Conservation (phyloP, 53 echinoderm and acorn worm genomes). For the Paracentrotus lividus region DNA sequence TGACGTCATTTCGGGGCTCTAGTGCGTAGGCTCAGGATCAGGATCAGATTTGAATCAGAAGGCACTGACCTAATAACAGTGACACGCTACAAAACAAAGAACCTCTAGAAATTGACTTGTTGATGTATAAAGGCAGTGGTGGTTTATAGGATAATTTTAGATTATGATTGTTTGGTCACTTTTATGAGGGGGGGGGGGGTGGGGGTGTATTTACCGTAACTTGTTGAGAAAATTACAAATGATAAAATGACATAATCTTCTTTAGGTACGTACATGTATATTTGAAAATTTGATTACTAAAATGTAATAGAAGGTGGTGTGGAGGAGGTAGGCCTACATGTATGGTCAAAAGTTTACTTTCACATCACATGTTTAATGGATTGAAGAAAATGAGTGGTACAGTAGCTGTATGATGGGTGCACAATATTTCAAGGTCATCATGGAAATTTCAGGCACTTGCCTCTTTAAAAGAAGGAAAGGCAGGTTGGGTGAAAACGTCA, state of each 20-base stretch:
- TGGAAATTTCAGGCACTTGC: background rate
- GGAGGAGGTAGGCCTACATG: background rate
- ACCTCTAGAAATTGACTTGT: background rate
- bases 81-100: conserved; percentile 10
- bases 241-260: too few species aligned
- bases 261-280: too few species aligned
- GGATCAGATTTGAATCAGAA: conserved; percentile 38
- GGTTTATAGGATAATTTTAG: too few species aligned
- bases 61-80: background rate
- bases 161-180: too few species aligned
- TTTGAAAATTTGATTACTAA: too few species aligned
- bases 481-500: background rate
- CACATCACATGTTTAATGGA: too few species aligned
- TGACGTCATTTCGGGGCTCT: conserved; percentile 34
- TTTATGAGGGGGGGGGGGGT: too few species aligned
- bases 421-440: background rate
- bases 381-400: too few species aligned
- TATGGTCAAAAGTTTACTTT: too few species aligned
- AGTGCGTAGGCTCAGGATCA: conserved; percentile 24
- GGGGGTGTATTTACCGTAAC: too few species aligned
- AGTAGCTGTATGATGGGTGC: background rate
- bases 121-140: background rate
- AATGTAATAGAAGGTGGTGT: too few species aligned
- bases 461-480: conserved; percentile 23
- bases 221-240: too few species aligned